A percentile compares a stretch with the other conserved stretches of the same genome.
phyloP scores from a whole-genome alignment of 2,797 vertebrate species.

The Diplodus sargus region DNA sequence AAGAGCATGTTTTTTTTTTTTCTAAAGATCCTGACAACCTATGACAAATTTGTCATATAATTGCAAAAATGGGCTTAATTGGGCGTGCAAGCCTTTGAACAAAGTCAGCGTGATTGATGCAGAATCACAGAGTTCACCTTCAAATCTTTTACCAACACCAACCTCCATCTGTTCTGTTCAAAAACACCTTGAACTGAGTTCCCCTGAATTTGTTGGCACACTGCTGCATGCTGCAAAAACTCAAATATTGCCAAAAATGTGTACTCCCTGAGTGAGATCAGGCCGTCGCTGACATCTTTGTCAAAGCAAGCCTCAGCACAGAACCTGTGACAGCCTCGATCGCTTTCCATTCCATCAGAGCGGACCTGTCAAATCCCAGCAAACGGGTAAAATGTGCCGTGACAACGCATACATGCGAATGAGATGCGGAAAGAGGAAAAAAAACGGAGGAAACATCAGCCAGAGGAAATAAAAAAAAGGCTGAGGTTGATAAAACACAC shows the following conservation, averaged over 20 bases:
- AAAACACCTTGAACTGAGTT: conserved; percentile 49
- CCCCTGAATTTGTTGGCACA: conserved; percentile 42
- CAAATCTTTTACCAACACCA: conserved; percentile 48
- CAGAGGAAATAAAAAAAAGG: conserved; percentile 17
- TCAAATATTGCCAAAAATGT: conserved; percentile 31
- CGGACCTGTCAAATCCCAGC: conserved; percentile 70
- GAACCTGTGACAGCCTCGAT: conserved; percentile 76
- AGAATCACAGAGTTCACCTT: conserved; percentile 56
- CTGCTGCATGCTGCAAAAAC: conserved; percentile 3
- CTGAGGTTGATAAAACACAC: conserved; percentile 32
- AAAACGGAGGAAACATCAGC: conserved; percentile 13
- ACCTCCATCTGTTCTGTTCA: conserved; percentile 46
- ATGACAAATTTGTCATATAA: conserved; percentile 51
- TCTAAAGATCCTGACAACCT: conserved; percentile 15
- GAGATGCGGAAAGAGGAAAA: conserved; percentile 31
- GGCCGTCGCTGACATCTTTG: conserved; percentile 58
- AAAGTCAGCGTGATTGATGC: conserved; percentile 70
- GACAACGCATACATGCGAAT: conserved; percentile 67
- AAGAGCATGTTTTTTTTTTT: conserved; percentile 2
- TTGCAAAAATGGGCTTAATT: conserved; percentile 39
- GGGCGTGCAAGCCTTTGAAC: conserved; percentile 57
- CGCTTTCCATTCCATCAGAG: conserved; percentile 74
- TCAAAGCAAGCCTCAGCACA: conserved; percentile 58
- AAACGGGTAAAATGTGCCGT: conserved; percentile 43
- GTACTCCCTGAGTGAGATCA: conserved; percentile 43